Evolutionary conservation across 1,140 invertebrate species (phyloP), one percentile per base, ranked within the genome.

Genomic region (Sitophilus oryzae): DNA sequence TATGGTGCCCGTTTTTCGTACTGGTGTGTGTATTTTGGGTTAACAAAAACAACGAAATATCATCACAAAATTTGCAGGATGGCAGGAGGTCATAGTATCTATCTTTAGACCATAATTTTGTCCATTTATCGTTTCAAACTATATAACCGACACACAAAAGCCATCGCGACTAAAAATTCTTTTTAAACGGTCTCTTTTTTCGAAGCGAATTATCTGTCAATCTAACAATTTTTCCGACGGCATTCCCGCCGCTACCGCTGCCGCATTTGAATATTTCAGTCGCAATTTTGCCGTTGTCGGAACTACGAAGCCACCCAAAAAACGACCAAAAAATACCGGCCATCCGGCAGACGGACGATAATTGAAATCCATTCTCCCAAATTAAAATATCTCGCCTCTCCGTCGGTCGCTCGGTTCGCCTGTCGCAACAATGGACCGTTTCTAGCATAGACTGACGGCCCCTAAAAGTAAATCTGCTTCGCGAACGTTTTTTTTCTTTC

Each of bases 341-440:
- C 30, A 37, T 53, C 41, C 41, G 51, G 15, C 43, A 45, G 41
- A 37, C 42, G 51, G 42, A 45, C 51, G 51, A 41, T 53, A 53
- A 53, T 53, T 44, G 51, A 53, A 53, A 53, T 53, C 51, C 51
- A 53, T 43, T 53, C 51, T 41, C 35, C 41, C 42, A 53, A 53
- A 53, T 53, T 53, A 53, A 53, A 53, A 53, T 53, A 53, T 53
- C 51, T 53, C 51, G 51, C 51, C 42, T 53, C 51, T 46, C 15
- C 38, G 11, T 11, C 11, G 41, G 41, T 42, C 42, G 44, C 51
- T 46, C 15, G 36, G 11, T 11, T 30, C 25, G 41, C 25, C 37
- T 23, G 37, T 20, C 18, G 41, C 51, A 45, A 53, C 51, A 53
- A 53, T 23, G 51, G 40, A n/a, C n/a, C n/a, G n/a, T n/a, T n/a